phyloP scores from a whole-genome alignment of 2,113 vertebrate genomes.

The Forbesichthys agassizii region DNA sequence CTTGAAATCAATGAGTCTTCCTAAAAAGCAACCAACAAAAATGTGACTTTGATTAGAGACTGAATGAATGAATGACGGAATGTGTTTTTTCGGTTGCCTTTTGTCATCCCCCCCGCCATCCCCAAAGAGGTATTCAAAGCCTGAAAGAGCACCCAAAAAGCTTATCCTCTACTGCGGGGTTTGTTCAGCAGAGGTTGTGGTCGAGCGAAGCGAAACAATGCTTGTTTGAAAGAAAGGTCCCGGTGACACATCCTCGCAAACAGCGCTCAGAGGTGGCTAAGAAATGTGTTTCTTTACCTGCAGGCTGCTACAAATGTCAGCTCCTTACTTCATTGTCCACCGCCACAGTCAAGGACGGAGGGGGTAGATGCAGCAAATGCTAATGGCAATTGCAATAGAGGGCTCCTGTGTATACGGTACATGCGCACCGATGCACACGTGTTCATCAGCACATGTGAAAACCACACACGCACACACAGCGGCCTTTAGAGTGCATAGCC shows the following conservation, averaged over 20 bases:
- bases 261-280: constrained; percentile 18
- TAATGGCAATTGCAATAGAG: constrained; percentile 38
- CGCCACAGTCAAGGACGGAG: constrained; percentile 9
- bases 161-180: not conserved
- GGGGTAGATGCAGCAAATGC: constrained; percentile 44
- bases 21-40: constrained; percentile 32
- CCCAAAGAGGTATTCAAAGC: not conserved
- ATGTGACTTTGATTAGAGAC: constrained; percentile 47
- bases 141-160: not conserved
- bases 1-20: constrained; percentile 41
- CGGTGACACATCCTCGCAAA: constrained; percentile 23
- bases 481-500: not conserved
- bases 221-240: constrained; percentile 9
- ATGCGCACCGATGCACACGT: not conserved
- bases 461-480: not conserved
- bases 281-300: constrained; percentile 45
- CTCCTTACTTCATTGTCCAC: constrained; percentile 44
- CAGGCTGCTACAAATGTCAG: constrained; percentile 61
- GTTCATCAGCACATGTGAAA: constrained; percentile 7
- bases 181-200: constrained; percentile 20
- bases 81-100: constrained; percentile 40
- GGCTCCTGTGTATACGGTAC: not conserved
- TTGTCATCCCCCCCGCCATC: no score
- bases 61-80: no score
- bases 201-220: constrained; percentile 9